Conservation (phyloP, 2,797 vertebrate genomes). For the Alfaro cultratus region DNA sequence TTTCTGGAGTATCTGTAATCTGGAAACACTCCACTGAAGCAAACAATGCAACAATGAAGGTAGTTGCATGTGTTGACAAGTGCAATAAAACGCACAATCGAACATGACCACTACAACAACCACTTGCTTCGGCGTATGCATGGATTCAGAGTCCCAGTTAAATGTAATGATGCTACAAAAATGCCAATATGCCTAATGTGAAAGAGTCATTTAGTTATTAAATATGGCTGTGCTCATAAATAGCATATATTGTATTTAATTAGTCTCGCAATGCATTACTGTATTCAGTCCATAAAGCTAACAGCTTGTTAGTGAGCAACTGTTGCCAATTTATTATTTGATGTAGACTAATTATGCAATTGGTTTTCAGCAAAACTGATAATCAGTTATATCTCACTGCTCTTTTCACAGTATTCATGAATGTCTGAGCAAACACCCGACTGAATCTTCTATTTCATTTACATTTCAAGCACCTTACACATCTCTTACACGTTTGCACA, state of each 20-base stretch:
- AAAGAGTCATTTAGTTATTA: slow-evolving; percentile 21
- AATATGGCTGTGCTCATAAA: slow-evolving; percentile 5
- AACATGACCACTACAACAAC: neutral
- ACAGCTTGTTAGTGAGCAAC: slow-evolving; percentile 9
- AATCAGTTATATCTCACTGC: slow-evolving; percentile 32
- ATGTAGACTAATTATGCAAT: slow-evolving; percentile 24
- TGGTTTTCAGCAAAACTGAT: slow-evolving; percentile 21
- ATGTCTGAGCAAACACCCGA: slow-evolving; percentile 21
- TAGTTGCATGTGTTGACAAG: neutral
- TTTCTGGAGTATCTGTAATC: neutral
- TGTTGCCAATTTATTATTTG: slow-evolving; percentile 4
- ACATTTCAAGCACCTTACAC: too few relatives aligned
- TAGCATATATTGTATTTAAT: slow-evolving; percentile 12
- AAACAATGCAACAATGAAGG: neutral
- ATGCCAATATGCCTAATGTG: neutral
- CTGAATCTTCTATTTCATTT: slow-evolving; percentile 5
- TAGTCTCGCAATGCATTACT: neutral
- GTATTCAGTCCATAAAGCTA: slow-evolving; percentile 9
- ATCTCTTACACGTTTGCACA: neutral
- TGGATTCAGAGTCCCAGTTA: neutral
- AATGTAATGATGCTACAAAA: neutral
- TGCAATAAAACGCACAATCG: neutral
- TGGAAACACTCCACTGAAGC: slow-evolving; percentile 1
- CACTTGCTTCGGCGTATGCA: neutral
- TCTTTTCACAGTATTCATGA: slow-evolving; percentile 7